Evolutionary conservation across 2,888 invertebrate species (phyloP).

Genomic region (Epinotia demarniana): DNA sequence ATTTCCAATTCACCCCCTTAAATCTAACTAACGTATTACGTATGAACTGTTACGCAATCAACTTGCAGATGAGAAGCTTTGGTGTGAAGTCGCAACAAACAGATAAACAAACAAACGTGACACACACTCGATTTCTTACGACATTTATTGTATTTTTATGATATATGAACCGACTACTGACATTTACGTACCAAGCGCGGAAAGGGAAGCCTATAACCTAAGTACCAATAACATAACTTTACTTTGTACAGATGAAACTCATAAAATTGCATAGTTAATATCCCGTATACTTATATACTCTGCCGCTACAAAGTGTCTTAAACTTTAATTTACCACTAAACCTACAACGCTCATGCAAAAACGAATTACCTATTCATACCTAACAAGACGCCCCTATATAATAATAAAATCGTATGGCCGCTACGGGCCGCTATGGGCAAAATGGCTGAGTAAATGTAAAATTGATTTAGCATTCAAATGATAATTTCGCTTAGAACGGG

Average conservation of each 20-base stretch:
- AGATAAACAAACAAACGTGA: neutral
- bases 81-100: neutral
- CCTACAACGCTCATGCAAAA: conserved; percentile 40
- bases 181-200: neutral
- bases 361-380: conserved; percentile 50
- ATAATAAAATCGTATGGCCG: conserved; percentile 64
- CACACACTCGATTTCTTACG: neutral
- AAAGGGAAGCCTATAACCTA: conserved; percentile 1
- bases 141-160: conserved; percentile 11
- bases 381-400: conserved; percentile 57
- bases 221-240: conserved; percentile 12
- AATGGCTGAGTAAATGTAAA: conserved; percentile 72
- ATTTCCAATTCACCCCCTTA: no score
- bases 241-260: conserved; percentile 18
- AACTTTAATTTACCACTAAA: conserved; percentile 36
- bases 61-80: neutral
- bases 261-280: conserved; percentile 31
- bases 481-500: conserved; percentile 67
- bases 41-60: no score
- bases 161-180: neutral
- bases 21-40: no score
- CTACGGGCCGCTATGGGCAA: conserved; percentile 58
- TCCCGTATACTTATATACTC: conserved; percentile 4
- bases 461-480: conserved; percentile 78
- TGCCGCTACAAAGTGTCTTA: conserved; percentile 42